These are phyloP conservation scores for Bothrops jararaca DNA, from an alignment of 2,113 vertebrate species.

Conservation along the genomic window DNA sequence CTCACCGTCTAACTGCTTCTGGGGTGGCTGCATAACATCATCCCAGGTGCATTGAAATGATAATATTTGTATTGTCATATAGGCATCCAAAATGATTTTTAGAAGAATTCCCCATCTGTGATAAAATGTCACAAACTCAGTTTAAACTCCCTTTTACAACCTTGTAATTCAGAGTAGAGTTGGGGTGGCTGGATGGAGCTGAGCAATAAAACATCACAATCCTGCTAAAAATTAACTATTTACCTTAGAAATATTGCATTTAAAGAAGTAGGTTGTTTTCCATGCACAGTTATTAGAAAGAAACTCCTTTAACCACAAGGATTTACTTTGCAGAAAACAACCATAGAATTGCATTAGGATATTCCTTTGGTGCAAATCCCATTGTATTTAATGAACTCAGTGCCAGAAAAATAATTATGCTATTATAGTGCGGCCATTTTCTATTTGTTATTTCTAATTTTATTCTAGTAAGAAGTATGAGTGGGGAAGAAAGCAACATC, in stretches of 20 bases:
- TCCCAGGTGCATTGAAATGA: not conserved
- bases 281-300: not conserved
- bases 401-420: too few species aligned
- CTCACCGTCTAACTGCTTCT: not conserved
- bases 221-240: not conserved
- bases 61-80: not conserved
- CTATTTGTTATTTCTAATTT: slow-evolving; percentile 5
- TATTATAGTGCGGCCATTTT: not conserved
- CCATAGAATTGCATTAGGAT: not conserved
- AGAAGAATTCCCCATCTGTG: not conserved
- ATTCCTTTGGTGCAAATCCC: not conserved
- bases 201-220: too few species aligned
- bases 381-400: not conserved
- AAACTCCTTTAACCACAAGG: not conserved
- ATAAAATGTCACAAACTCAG: not conserved
- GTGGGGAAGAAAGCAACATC: not conserved
- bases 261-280: not conserved
- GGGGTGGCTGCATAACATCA: not conserved
- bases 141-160: not conserved
- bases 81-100: not conserved
- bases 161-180: not conserved
- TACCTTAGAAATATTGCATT: not conserved
- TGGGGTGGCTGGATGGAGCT: not conserved
- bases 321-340: not conserved
- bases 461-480: not conserved